Base-by-base conservation (phyloP, 2,888 invertebrate genomes). In the Rhingia rostrata region DNA sequence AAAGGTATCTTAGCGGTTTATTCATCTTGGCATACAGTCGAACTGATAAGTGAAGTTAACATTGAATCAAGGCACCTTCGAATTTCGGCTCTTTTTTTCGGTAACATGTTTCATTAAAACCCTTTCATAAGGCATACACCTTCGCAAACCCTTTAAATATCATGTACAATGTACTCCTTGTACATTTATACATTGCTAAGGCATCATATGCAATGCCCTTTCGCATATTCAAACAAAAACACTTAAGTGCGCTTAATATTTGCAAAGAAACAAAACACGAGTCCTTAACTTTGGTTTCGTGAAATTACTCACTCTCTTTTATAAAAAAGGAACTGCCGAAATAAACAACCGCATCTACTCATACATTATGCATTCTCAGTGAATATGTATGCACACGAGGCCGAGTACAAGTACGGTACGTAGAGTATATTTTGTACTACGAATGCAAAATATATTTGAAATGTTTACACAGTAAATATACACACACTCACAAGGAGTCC, bases 381-480 rank as follows among this genome's bases (percentile, higher is more conserved):
- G 14, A 45, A 51, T 69, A 22, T 72, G 53, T 43, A 7, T 32
- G 22, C 45, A 43, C 22, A 43, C 33, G 10, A 51, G 54, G 7
- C 67, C 35, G 64, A 75, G 45, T 70, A 10, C 35, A 58, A 75
- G 45, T 70, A 10, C 81, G 43, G 45, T 37, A 63, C 49, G 39
- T 37, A 4, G 37, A 12, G n/a, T 22, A n/a, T 51, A 54, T 49
- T 47, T 58, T 69, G 54, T 49, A 80, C 54, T 45, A 73, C 69
- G 58, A 78, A 73, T 74, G 73, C 54, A 64, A 79, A 79, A 79
- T 83, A 79, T 79, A 83, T 83, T 83, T 69, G 73, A 83, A 83
- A 83, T 83, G 84, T 84, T 80, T 70, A 54, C 80, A 61, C 84
- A 80, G 58, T 12, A 80, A 63, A 64, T 60, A 60, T 41, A 37